Percentiles rank a stretch among this genome's conserved stretches.
Evolutionary conservation across 1,140 invertebrate genomes (phyloP).

Genomic region (Drosophila seguyi): DNA sequence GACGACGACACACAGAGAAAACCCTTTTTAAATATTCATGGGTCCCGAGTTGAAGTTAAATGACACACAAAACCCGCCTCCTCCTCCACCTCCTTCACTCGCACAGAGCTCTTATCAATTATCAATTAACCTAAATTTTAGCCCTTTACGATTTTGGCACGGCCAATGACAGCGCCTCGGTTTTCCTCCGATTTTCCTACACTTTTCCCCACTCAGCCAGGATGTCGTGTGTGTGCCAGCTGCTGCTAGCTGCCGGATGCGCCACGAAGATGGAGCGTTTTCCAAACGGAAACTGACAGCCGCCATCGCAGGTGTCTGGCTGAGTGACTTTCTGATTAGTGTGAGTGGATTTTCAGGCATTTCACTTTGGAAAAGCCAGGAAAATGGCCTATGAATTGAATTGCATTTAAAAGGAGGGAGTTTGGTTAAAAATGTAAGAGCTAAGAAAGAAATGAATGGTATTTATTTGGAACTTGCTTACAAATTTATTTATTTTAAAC

Average conservation of each 20-base stretch:
- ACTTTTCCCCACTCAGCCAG: conserved; percentile 8
- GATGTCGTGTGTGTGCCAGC: conserved; percentile 58
- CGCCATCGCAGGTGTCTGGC: conserved; percentile 34
- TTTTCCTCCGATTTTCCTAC: neutral
- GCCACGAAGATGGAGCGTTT: conserved; percentile 65
- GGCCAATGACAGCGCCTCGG: conserved; percentile 41
- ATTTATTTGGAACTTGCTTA: too few species aligned
- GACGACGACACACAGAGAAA: conserved; percentile 16
- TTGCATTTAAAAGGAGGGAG: neutral
- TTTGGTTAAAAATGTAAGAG: neutral
- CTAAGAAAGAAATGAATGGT: too few species aligned
- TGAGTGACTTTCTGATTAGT: conserved; percentile 62
- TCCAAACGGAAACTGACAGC: conserved; percentile 68
- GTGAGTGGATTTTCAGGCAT: conserved; percentile 50
- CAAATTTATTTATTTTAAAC: neutral
- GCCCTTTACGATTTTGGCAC: conserved; percentile 74
- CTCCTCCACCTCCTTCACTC: neutral
- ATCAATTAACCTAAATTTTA: conserved; percentile 83
- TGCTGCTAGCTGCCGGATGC: conserved; percentile 12
- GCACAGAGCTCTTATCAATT: conserved; percentile 72
- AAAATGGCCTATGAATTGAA: conserved; percentile 3
- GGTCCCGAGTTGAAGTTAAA: conserved; percentile 52
- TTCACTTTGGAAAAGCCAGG: neutral
- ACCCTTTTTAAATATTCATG: conserved; percentile 67
- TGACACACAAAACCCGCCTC: conserved; percentile 12